Base-by-base conservation (phyloP, 2,797 vertebrate genomes). In the Rhinichthys osculus region DNA sequence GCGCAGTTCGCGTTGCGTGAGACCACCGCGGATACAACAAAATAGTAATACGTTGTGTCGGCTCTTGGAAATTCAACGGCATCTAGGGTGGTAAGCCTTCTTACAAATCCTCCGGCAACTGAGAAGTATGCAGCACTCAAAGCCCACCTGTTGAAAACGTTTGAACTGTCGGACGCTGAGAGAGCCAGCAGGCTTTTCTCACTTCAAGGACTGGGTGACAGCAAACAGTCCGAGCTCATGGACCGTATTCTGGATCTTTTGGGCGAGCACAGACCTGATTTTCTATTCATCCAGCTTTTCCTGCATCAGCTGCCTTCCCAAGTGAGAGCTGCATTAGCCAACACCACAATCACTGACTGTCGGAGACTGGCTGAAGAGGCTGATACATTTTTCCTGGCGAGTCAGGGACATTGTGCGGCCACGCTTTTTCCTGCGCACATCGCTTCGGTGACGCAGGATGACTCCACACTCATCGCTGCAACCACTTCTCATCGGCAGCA, bases 261-360 rank as follows among this genome's bases (percentile, higher is more conserved):
- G n/a, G 70, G 82, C 27, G 70, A 77, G 21, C 83, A 79, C 66
- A 73, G 35, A 11, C 83, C 80, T 0, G 33, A 54, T 44, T 87
- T 84, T 35, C 76, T 80, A 14, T 87, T 87, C 38, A 16, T 23
- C 23, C 33, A 87, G 3, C 83, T 88, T 33, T 86, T 86, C 16
- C 47, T 88, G 69, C 64, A 19, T n/a, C 81, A 88, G 71, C 62
- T 86, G 40, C 87, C 77, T 71, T 21, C 59, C 2, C 73, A 81
- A 3, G 62, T 84, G 0, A 16, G 47, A 23, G 50, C 76, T 21
- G 84, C 87, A 23, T 2, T 88, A 10, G 84, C 70, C 16, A 88
- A 86, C 81, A 80, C 69, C n/a, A 74, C 33, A 23, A 79, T 71
- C n/a, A 73, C 30, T 16, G 81, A 86, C 11, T 40, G 33, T 30